A percentile compares a stretch with the other conserved stretches of the same genome.
phyloP scores from a whole-genome alignment of 2,113 vertebrate genomes.

The Nyctereutes procyonoides region DNA sequence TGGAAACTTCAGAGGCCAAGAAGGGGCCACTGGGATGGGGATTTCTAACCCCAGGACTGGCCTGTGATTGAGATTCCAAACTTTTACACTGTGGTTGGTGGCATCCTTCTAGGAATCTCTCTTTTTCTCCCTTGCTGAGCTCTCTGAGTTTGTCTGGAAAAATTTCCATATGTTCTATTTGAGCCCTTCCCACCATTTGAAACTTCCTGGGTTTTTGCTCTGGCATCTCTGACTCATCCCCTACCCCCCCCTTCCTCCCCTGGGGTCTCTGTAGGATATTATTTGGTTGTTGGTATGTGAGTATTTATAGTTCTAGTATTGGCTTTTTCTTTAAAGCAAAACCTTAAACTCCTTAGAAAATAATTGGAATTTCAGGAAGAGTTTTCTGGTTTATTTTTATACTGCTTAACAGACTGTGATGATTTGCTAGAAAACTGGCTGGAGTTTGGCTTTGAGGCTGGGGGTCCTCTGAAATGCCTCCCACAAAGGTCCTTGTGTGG shows the following conservation, averaged over 20 bases:
- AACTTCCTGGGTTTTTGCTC: not conserved
- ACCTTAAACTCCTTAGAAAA: conserved; percentile 37
- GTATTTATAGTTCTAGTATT: conserved; percentile 7
- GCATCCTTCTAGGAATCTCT: not conserved
- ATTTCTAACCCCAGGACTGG: not conserved
- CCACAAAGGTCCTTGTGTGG: not conserved
- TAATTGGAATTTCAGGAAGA: not conserved
- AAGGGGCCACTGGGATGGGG: not conserved
- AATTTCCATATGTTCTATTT: not conserved
- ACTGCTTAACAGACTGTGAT: not conserved
- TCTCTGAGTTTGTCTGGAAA: conserved; percentile 24
- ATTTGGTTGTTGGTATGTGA: conserved; percentile 39
- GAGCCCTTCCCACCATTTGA: not conserved
- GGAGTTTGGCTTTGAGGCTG: not conserved
- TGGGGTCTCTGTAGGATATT: not conserved
- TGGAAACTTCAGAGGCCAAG: not conserved
- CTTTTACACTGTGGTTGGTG: not conserved
- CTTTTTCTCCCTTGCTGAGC: not conserved
- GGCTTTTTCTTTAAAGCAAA: conserved; percentile 51
- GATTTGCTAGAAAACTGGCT: not conserved
- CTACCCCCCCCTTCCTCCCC: fast-evolving
- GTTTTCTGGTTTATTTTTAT: not conserved
- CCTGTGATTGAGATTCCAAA: not conserved
- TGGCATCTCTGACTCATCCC: not conserved
- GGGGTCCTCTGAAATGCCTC: not conserved